Evolutionary conservation across 2,113 vertebrate species (phyloP).

Genomic region (Pandion haliaetus): DNA sequence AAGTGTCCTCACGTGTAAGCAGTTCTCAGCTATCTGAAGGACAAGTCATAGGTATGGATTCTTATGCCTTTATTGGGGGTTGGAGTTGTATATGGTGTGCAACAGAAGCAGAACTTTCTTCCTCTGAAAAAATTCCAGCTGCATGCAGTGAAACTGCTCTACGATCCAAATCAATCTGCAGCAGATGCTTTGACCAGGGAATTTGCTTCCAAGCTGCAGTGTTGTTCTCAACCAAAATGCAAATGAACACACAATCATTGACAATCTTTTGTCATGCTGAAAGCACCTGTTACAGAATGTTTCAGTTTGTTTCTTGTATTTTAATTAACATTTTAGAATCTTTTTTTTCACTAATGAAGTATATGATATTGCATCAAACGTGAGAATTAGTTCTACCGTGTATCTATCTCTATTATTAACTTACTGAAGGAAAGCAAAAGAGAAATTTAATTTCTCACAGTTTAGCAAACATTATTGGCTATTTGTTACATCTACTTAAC

Average conservation of each 20-base stretch:
- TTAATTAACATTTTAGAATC: not conserved
- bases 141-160: not conserved
- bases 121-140: not conserved
- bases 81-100: not conserved
- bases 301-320: not conserved
- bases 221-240: not conserved
- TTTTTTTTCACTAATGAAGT: not conserved
- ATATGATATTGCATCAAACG: not conserved
- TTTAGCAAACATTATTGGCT: not conserved
- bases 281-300: not conserved
- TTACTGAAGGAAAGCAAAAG: not conserved
- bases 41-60: not conserved
- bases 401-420: not conserved
- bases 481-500: not conserved
- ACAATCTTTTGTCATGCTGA: not conserved
- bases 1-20: not conserved
- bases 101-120: not conserved
- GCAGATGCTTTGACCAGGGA: not conserved
- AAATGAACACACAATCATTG: not conserved
- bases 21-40: not conserved
- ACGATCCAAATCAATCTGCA: not conserved
- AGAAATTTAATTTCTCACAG: not conserved
- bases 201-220: not conserved
- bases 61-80: not conserved
- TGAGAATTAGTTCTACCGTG: not conserved